Conservation (phyloP, 1,140 invertebrate genomes). For the Bombus impatiens region DNA sequence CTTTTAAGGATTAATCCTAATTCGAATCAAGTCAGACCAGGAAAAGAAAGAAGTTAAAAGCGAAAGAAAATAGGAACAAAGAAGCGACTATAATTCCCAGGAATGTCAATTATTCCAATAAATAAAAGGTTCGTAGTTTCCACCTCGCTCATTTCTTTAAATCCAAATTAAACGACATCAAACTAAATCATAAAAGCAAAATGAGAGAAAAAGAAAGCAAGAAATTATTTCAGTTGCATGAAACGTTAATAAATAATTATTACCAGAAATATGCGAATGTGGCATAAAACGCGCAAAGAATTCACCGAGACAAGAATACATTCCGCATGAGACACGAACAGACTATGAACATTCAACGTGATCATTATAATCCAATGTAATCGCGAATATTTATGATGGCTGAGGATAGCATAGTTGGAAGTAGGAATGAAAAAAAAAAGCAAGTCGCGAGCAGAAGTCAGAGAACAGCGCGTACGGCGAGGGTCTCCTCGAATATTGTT, state of each 20-base stretch:
- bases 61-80: neutral
- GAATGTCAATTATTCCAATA: neutral
- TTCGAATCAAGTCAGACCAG: neutral
- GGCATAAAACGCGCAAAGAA: neutral
- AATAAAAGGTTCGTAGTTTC: neutral
- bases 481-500: constrained; percentile 31
- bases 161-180: neutral
- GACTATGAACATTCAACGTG: constrained; percentile 37
- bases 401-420: too few species aligned
- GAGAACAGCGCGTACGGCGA: neutral
- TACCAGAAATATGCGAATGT: neutral
- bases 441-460: neutral
- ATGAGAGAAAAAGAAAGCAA: neutral
- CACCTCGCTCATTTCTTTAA: neutral
- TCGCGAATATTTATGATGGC: constrained; percentile 23
- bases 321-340: constrained; percentile 8
- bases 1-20: neutral
- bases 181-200: neutral
- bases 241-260: constrained; percentile 39
- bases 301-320: neutral
- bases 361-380: constrained; percentile 52
- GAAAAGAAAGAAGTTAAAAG: neutral
- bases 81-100: neutral
- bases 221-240: too few species aligned
- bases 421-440: too few species aligned